Conservation (phyloP, 2,113 vertebrate genomes). For the Columbina picui region DNA sequence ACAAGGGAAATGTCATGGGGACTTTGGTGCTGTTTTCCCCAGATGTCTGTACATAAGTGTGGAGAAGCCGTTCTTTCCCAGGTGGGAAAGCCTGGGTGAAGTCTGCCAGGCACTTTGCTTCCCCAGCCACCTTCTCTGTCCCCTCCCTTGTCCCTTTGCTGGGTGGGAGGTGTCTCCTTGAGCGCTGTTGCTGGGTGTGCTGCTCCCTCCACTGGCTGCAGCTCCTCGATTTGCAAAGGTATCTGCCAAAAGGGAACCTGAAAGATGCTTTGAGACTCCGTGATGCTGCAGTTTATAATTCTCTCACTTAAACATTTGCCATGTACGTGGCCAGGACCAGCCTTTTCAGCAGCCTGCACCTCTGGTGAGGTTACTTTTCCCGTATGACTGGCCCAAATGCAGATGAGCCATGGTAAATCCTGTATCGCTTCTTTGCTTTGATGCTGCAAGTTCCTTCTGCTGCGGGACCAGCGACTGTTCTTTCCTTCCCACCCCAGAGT, state of each 20-base stretch:
- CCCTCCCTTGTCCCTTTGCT: background rate
- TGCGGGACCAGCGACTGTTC: background rate
- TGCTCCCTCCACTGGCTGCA: conserved; percentile 38
- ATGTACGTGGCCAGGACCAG: fast-evolving
- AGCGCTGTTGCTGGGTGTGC: background rate
- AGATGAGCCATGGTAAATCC: fast-evolving
- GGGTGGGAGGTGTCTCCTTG: background rate
- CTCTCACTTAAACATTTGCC: background rate
- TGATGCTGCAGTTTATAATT: background rate
- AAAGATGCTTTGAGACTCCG: background rate
- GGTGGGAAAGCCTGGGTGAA: background rate
- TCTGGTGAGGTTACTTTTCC: background rate
- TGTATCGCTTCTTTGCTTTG: background rate
- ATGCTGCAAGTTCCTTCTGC: background rate
- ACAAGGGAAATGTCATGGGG: background rate
- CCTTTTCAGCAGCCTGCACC: background rate
- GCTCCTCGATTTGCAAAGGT: background rate
- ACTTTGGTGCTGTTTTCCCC: background rate
- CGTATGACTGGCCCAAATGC: fast-evolving
- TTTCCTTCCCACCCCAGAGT: fast-evolving
- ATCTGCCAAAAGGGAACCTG: background rate
- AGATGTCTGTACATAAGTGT: background rate
- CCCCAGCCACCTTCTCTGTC: background rate
- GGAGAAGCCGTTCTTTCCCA: background rate
- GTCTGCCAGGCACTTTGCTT: background rate